Conservation (phyloP, 1,140 invertebrate species). For the Aphelenchoides avenae region DNA sequence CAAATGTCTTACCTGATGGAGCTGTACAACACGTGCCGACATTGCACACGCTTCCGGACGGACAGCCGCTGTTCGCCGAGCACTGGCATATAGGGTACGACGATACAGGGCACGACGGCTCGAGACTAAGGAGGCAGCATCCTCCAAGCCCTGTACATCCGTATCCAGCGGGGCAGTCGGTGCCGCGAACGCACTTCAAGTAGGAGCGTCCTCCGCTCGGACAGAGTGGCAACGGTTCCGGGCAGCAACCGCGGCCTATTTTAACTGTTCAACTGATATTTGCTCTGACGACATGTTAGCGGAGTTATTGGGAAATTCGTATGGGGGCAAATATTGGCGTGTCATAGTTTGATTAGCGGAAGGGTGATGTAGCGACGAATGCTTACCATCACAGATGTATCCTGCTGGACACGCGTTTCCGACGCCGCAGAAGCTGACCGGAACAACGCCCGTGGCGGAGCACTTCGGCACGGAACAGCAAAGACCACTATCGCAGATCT, state of each 20-base stretch:
- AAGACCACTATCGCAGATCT: slow-evolving; percentile 47
- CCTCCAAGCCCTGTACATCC: slow-evolving; percentile 47
- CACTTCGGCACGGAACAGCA: slow-evolving; percentile 50
- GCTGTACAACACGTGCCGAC: slow-evolving; percentile 46
- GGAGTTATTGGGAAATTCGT: neutral
- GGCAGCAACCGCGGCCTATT: slow-evolving; percentile 48
- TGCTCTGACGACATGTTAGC: neutral
- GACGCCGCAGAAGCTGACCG: slow-evolving; percentile 44
- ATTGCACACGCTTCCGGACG: slow-evolving; percentile 35
- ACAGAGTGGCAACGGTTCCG: slow-evolving; percentile 47
- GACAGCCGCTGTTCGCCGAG: slow-evolving; percentile 45
- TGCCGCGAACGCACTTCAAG: slow-evolving; percentile 37
- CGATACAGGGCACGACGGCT: slow-evolving; percentile 33
- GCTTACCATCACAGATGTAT: slow-evolving; percentile 44
- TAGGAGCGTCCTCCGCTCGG: slow-evolving; percentile 46
- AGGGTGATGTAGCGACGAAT: neutral
- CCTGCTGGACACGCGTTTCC: slow-evolving; percentile 48
- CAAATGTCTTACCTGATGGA: slow-evolving; percentile 29
- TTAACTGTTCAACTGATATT: slow-evolving; percentile 2
- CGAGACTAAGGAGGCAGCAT: slow-evolving; percentile 47
- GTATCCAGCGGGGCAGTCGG: slow-evolving; percentile 52
- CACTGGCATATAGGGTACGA: slow-evolving; percentile 50
- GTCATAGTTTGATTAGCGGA: too few relatives aligned
- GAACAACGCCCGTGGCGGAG: slow-evolving; percentile 31
- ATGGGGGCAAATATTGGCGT: too few relatives aligned